Conservation (phyloP, 1,140 invertebrate genomes). For the Xylocopa sonorina region DNA sequence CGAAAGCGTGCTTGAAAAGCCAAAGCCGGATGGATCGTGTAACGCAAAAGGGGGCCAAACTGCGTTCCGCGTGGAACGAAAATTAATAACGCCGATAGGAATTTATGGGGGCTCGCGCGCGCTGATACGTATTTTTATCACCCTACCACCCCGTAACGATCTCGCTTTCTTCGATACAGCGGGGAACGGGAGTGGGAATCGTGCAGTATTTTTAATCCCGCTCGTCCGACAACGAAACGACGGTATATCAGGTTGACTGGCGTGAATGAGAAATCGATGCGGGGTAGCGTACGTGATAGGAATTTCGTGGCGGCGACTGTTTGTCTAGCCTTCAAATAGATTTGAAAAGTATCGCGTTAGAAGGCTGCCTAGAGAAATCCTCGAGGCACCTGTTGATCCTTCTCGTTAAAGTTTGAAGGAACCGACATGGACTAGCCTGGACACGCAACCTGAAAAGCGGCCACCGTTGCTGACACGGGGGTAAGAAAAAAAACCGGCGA, state of each 20-base stretch:
- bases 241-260: too few relatives aligned
- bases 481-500: constrained; percentile 36
- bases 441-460: constrained; percentile 60
- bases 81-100: constrained; percentile 14
- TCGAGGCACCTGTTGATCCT: constrained; percentile 78
- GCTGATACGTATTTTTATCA: neutral
- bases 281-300: neutral
- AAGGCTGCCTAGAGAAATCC: constrained; percentile 55
- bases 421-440: constrained; percentile 71
- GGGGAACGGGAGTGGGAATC: too few relatives aligned
- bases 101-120: neutral
- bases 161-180: neutral
- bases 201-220: too few relatives aligned
- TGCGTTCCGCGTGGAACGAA: neutral
- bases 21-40: neutral
- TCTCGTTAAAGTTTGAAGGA: constrained; percentile 76
- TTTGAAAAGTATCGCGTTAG: constrained; percentile 59
- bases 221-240: too few relatives aligned
- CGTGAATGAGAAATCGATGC: neutral
- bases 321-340: constrained; percentile 13
- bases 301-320: constrained; percentile 5
- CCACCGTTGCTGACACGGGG: constrained; percentile 34
- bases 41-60: neutral
- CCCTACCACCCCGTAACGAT: too few relatives aligned
- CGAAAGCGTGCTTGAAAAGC: constrained; percentile 7